phyloP scores from a whole-genome alignment of 2,113 vertebrate genomes.

The Cryptoleucopteryx plumbea region DNA sequence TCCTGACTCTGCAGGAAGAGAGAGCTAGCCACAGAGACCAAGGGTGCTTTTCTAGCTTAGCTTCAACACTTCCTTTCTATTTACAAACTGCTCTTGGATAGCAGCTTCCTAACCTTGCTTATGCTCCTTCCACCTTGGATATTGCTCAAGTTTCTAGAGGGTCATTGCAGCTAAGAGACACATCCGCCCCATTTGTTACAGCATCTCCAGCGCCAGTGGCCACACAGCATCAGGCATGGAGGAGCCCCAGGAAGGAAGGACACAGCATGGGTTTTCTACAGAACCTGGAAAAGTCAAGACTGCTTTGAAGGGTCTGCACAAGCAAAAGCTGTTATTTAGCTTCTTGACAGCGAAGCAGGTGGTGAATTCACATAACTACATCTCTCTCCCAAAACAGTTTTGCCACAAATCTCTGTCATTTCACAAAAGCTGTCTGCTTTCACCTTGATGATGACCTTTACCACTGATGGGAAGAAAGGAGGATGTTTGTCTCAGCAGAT shows the following conservation, averaged over 20 bases:
- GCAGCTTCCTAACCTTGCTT: neutral
- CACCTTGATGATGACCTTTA: neutral
- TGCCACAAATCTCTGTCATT: neutral
- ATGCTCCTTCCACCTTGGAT: neutral
- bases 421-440: neutral
- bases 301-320: neutral
- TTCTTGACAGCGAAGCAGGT: neutral
- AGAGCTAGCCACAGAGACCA: neutral
- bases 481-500: neutral
- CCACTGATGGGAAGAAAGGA: neutral
- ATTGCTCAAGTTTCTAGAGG: neutral
- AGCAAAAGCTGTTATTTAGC: neutral
- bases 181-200: neutral
- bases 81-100: neutral
- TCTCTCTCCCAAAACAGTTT: neutral
- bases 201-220: neutral
- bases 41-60: neutral
- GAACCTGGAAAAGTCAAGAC: neutral
- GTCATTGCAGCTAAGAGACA: neutral
- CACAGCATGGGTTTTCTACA: neutral
- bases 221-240: neutral
- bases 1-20: neutral
- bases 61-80: neutral
- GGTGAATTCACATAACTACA: neutral
- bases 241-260: neutral